These are phyloP conservation scores for Corythoichthys intestinalis DNA, from an alignment of 2,113 vertebrate species.

Conservation along the genomic window DNA sequence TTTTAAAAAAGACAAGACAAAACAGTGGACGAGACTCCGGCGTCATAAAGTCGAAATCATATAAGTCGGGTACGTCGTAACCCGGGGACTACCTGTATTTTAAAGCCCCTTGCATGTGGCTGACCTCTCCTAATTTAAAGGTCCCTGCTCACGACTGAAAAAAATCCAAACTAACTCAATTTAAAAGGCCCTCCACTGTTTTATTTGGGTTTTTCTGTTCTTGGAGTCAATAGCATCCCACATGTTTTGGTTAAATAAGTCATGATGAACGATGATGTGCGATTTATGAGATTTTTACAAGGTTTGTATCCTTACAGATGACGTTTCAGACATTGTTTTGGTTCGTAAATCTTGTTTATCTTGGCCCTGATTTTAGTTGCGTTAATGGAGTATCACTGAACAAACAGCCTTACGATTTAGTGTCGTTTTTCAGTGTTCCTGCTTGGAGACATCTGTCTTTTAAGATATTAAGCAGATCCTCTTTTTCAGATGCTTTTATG, in stretches of 20 bases:
- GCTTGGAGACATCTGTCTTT: conserved; percentile 1
- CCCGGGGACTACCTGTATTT: too few species aligned
- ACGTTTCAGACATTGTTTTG: background rate
- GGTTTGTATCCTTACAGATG: background rate
- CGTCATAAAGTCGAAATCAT: too few species aligned
- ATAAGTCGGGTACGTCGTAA: too few species aligned
- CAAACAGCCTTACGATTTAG: background rate
- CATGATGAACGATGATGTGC: background rate
- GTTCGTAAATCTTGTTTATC: background rate
- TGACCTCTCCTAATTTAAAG: background rate
- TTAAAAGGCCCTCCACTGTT: background rate
- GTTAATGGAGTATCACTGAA: background rate
- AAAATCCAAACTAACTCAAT: background rate
- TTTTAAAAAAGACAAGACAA: too few species aligned
- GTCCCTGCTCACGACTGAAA: background rate
- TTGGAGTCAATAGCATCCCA: background rate
- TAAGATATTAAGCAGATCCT: background rate
- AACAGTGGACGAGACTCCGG: too few species aligned
- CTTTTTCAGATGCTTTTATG: background rate
- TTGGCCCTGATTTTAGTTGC: background rate
- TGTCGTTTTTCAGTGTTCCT: background rate
- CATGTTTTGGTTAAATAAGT: background rate
- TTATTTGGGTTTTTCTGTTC: background rate
- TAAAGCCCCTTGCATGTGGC: background rate
- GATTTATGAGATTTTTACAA: background rate